These are phyloP conservation scores for Brachystomella parvula DNA, from an alignment of 1,140 invertebrate genomes.

Conservation along the genomic window DNA sequence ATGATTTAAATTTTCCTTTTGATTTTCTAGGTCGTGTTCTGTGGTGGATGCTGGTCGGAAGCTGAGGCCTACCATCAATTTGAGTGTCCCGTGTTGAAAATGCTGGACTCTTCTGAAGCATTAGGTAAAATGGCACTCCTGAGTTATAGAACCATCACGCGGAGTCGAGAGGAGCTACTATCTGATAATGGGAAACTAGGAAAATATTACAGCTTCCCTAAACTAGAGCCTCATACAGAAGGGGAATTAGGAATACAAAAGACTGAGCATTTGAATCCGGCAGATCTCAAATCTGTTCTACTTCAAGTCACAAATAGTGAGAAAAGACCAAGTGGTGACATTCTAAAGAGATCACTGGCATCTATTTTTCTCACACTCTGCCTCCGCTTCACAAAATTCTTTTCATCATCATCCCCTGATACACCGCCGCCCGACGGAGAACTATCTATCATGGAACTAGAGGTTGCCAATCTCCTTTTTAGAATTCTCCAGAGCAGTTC, in stretches of 20 bases:
- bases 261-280: conserved; percentile 41
- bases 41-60: conserved; percentile 46
- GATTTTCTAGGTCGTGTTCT: conserved; percentile 45
- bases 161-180: conserved; percentile 27
- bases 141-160: conserved; percentile 48
- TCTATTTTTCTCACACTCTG: conserved; percentile 51
- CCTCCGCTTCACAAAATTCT: conserved; percentile 44
- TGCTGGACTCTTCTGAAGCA: conserved; percentile 42
- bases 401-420: conserved; percentile 2
- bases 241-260: neutral
- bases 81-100: conserved; percentile 49
- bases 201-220: too few species aligned
- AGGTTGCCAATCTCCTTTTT: conserved; percentile 47
- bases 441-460: conserved; percentile 29
- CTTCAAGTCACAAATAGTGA: conserved; percentile 47
- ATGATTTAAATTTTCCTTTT: too few species aligned
- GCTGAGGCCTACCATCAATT: conserved; percentile 48
- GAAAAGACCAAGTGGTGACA: conserved; percentile 44
- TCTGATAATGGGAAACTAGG: too few species aligned
- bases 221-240: neutral
- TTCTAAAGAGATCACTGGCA: conserved; percentile 48
- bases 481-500: conserved; percentile 52
- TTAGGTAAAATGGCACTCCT: conserved; percentile 46
- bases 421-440: neutral
- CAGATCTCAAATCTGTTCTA: conserved; percentile 42